Evolutionary conservation across 2,888 invertebrate species (phyloP).

Genomic region (Apomyelois bistriatella): DNA sequence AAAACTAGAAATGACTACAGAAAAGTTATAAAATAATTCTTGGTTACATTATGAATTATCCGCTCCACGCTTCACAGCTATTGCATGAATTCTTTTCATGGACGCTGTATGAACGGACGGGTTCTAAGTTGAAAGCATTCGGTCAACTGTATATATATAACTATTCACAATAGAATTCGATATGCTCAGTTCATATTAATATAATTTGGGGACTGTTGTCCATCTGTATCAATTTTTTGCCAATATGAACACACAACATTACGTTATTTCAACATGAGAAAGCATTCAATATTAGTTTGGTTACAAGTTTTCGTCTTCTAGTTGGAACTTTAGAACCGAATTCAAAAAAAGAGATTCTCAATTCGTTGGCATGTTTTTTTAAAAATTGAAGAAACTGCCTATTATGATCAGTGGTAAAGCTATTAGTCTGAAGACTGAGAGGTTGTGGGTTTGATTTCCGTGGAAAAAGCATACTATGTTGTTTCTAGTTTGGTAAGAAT

Average conservation of each 20-base stretch:
- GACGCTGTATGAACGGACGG: too few relatives aligned
- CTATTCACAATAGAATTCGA: conserved; percentile 22
- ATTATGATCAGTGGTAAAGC: too few relatives aligned
- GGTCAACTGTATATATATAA: background rate
- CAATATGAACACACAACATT: background rate
- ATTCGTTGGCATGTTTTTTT: too few relatives aligned
- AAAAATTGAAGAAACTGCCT: too few relatives aligned
- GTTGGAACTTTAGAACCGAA: too few relatives aligned
- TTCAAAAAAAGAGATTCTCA: too few relatives aligned
- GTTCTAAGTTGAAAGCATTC: background rate
- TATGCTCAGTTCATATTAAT: conserved; percentile 11
- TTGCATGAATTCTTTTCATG: background rate
- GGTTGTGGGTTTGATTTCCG: too few relatives aligned
- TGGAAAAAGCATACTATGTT: too few relatives aligned
- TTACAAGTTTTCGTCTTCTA: background rate
- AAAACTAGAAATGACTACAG: too few relatives aligned
- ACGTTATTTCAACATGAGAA: background rate
- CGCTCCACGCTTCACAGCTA: background rate
- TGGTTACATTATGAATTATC: background rate
- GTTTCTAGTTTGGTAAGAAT: too few relatives aligned
- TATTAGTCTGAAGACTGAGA: too few relatives aligned
- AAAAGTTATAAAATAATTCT: too few relatives aligned
- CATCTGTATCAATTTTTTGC: background rate
- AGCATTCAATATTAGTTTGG: background rate
- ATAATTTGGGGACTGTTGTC: background rate